Evolutionary conservation across 2,113 vertebrate genomes (phyloP), one percentile per base, ranked within the genome.

Genomic region (Lophius piscatorius): DNA sequence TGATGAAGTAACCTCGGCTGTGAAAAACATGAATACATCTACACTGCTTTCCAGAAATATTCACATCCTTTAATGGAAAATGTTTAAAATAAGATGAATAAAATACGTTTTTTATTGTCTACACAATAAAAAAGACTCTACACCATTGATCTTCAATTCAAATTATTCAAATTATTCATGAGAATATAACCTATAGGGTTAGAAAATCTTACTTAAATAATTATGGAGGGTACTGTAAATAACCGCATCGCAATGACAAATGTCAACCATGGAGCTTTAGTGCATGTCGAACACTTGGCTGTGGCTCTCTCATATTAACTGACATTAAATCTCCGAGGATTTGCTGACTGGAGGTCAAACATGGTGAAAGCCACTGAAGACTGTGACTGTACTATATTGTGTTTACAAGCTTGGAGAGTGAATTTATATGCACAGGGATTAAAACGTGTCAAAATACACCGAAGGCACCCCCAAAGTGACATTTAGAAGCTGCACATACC

Each of bases 391-490:
- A 44, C 35, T 9, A 48, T 34, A 24, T 56, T 55, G 49, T 66
- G 70, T 78, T 81, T 75, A 78, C 81, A 81, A 39, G n/a, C 36
- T 21, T 47, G 41, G 56, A 28, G 17, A 57, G 47, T 74, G 68
- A 54, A 55, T 58, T 51, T 16, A 34, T 49, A 50, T 58, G 76
- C 61, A 24, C 42, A 47, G 76, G 64, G 78, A 78, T 38, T 84
- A 78, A 52, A 70, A 67, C 62, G 74, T 2, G 75, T 83, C 78
- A 82, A 78, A 81, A 80, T 58, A 68, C 59, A 83, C 80, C 62
- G 80, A 60, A 49, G 36, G 29, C 42, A 41, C 26, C 7, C 46
- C 12, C 46, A 70, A 63, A 68, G 42, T 67, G 79, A 80, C 71
- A 80, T 76, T 77, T 61, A 74, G 61, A 77, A 49, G 56, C 47